Evolutionary conservation across 2,797 vertebrate species (phyloP), one percentile per base, ranked within the genome.

Genomic region (Margarornis squamiger): DNA sequence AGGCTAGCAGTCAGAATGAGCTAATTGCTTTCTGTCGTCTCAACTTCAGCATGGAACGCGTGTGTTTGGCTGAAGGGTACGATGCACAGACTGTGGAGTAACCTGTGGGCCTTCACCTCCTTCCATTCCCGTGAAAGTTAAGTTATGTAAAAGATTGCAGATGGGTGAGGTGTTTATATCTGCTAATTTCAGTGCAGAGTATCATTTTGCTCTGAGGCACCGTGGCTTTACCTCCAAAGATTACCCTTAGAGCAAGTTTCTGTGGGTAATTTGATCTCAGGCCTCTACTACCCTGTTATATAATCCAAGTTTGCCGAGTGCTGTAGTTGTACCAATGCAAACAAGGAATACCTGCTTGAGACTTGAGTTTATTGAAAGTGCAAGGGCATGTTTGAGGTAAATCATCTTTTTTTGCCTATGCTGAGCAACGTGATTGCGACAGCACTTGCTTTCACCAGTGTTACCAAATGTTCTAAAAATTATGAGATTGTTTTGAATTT

Each of bases 1-100:
- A 91, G 77, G 65, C 81, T 73, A 77, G 43, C 32, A 84, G 34
- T 88, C 45, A 63, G 48, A 78, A 57, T 63, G 59, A 93, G n/a
- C 86, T 94, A 77, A 80, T 82, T 77, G 74, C 61, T 84, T 88
- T 48, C 59, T 59, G 63, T 39, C 55, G 39, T 95, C 67, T 71
- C 55, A 70, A 18, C 26, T 75, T 75, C 72, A 61, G 48, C 58
- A 52, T 43, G 13, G 81, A 52, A 30, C 0, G 0, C 24, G 23
- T 83, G 41, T 52, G 58, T 59, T 79, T 41, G 65, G 32, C 58
- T 77, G 91, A 81, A 74, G 78, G 52, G 20, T 26, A 8, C 7
- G 12, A 51, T 57, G 54, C 16, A 3, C 14, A 8, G 36, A 34
- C 46, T 72, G 85, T 1, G 38, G 32, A 54, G 34, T 46, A 79